A percentile compares a stretch with the other conserved stretches of the same genome.
These are phyloP conservation scores for Microplitis deprimator DNA, from an alignment of 2,888 invertebrate species.

Conservation along the genomic window DNA sequence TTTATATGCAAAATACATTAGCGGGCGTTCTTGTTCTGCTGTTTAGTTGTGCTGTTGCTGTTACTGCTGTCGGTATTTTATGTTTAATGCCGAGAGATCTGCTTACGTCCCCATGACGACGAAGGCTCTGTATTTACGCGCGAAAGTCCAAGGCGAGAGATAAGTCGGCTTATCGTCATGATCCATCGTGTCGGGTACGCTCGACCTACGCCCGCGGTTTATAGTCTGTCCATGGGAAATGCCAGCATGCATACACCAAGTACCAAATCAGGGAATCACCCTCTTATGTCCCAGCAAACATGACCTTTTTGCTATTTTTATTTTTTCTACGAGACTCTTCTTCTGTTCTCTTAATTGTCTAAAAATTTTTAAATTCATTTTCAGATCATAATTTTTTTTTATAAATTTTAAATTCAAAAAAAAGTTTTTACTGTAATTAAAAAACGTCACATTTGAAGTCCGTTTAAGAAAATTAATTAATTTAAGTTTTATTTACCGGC, in stretches of 20 bases:
- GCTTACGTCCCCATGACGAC: conserved; percentile 14
- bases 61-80: not conserved
- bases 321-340: not conserved
- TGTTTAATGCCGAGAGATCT: not conserved
- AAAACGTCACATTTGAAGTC: no score
- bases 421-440: no score
- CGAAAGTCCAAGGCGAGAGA: conserved; percentile 46
- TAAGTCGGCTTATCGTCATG: conserved; percentile 57
- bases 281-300: conserved; percentile 38
- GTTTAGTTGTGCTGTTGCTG: not conserved
- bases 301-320: conserved; percentile 48
- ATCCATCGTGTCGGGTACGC: conserved; percentile 59
- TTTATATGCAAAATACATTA: conserved; percentile 40
- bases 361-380: not conserved
- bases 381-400: not conserved
- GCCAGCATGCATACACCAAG: conserved; percentile 57
- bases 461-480: no score
- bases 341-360: not conserved
- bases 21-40: conserved; percentile 12
- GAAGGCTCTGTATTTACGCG: conserved; percentile 44
- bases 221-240: conserved; percentile 64
- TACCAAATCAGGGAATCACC: conserved; percentile 38
- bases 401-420: not conserved
- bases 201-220: conserved; percentile 57
- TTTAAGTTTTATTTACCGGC: no score